Conservation (phyloP, 37 sponge, comb jelly and placozoan species). For the Oscarella lobularis region DNA sequence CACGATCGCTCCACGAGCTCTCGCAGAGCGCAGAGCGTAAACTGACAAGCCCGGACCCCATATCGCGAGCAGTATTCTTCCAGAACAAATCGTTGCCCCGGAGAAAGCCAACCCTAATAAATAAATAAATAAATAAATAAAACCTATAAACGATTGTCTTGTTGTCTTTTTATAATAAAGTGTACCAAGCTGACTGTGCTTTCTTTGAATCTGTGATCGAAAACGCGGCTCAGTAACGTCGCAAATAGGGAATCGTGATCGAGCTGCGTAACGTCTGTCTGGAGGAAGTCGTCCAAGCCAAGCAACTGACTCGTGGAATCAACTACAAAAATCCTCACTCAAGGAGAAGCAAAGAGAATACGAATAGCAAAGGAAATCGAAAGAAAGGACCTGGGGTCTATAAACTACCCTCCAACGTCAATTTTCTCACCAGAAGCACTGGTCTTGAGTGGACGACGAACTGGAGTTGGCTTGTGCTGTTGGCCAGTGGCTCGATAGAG, state of each 20-base stretch:
- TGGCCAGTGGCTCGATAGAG: conserved; percentile 18
- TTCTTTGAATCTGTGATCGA: conserved; percentile 28
- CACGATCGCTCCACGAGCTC: conserved; percentile 22
- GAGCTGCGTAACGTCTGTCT: background rate
- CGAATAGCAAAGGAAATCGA: too few species aligned
- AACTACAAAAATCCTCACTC: too few species aligned
- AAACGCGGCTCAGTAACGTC: conserved; percentile 12
- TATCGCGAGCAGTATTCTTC: conserved; percentile 65
- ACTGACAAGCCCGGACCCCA: conserved; percentile 26
- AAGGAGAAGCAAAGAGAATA: too few species aligned
- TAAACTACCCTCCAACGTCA: too few species aligned
- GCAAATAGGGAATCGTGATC: conserved; percentile 29
- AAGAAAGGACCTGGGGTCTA: too few species aligned
- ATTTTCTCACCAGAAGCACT: too few species aligned
- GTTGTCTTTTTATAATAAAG: background rate
- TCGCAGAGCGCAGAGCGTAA: conserved; percentile 33
- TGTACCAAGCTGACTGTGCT: conserved; percentile 28
- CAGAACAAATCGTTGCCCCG: conserved; percentile 40
- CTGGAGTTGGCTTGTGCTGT: conserved; percentile 4
- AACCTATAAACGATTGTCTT: background rate
- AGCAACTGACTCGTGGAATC: background rate
- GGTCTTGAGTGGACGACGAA: background rate
- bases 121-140: background rate
- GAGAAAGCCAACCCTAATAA: conserved; percentile 45
- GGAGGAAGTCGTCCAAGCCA: conserved; percentile 5